Evolutionary conservation across 1,140 invertebrate species (phyloP), one percentile per base, ranked within the genome.

Genomic region (Scaptomyza graminum): DNA sequence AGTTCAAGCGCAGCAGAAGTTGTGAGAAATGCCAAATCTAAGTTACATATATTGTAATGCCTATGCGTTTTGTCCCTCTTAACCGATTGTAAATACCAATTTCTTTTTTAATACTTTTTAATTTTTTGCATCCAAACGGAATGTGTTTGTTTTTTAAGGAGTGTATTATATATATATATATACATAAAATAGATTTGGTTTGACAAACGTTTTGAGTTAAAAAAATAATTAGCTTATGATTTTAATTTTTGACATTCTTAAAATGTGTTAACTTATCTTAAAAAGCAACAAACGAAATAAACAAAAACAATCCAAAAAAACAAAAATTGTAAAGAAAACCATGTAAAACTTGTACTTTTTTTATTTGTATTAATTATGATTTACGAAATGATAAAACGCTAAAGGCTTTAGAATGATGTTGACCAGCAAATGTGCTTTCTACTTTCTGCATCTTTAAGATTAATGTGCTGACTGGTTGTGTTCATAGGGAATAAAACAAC

Each of bases 11-110:
- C 49, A 57, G 63, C 55, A 31, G 13, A 22, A 22, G 18, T 22
- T 22, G 18, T 22, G 9, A 59, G 16, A 66, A 74, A 65, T 74
- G 46, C 34, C 79, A 68, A 76, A 74, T 13, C 44, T 60, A 66
- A 79, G 59, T 66, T 76, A 51, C 65, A 54, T 70, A 51, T 68
- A 54, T 70, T 76, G 43, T 76, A 79, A 56, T 70, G 75, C 68
- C 74, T 69, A 46, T 55, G 74, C 55, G 74, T 70, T 84, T 79
- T 79, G 64, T 87, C 83, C 88, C 82, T 87, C 79, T 79, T 88
- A 67, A 67, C 41, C 46, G 28, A 55, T 15, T 55, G 51, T 74
- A 54, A 28, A 18, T 59, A 72, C 16, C n/a, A 43, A 7, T 31
- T 7, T 28, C 28, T 31, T 31, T 31, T 31, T 31, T 31, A 31